Conservation (phyloP, 2,888 invertebrate genomes). For the Torymus aiolomorphi region DNA sequence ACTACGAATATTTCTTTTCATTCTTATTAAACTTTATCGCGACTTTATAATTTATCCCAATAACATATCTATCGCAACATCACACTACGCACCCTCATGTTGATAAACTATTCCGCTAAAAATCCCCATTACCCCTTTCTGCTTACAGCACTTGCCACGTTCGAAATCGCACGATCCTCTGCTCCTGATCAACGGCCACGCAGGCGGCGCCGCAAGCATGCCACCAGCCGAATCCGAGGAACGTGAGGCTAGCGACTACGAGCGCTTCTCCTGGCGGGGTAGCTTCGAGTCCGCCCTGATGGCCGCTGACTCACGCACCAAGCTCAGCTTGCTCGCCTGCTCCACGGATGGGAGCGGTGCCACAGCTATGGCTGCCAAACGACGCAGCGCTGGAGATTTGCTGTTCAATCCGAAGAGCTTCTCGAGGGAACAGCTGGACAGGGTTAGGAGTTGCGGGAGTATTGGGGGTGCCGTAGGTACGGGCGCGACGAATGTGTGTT, state of each 20-base stretch:
- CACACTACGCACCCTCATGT: no score
- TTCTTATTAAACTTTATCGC: neutral
- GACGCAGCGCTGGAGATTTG: slow-evolving; percentile 89
- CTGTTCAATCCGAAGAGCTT: slow-evolving; percentile 87
- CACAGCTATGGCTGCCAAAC: slow-evolving; percentile 83
- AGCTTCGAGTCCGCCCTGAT: slow-evolving; percentile 94
- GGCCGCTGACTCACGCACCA: slow-evolving; percentile 90
- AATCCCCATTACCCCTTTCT: neutral
- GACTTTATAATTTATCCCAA: neutral
- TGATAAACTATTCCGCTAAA: no score
- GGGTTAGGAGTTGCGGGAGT: slow-evolving; percentile 88
- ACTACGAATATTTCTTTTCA: neutral
- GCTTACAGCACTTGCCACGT: slow-evolving; percentile 80
- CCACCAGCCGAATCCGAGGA: slow-evolving; percentile 52
- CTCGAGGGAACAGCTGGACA: slow-evolving; percentile 85
- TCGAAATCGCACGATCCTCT: slow-evolving; percentile 90
- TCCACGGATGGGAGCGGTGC: slow-evolving; percentile 78
- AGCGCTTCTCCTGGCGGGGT: slow-evolving; percentile 93
- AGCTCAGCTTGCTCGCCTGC: slow-evolving; percentile 81
- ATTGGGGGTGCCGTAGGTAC: slow-evolving; percentile 85
- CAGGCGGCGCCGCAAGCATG: slow-evolving; percentile 60
- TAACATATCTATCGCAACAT: no score
- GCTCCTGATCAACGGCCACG: slow-evolving; percentile 74
- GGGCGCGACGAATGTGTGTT: slow-evolving; percentile 67
- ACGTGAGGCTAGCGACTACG: slow-evolving; percentile 88